Conservation (phyloP, 2,113 vertebrate species). For the Solea senegalensis region DNA sequence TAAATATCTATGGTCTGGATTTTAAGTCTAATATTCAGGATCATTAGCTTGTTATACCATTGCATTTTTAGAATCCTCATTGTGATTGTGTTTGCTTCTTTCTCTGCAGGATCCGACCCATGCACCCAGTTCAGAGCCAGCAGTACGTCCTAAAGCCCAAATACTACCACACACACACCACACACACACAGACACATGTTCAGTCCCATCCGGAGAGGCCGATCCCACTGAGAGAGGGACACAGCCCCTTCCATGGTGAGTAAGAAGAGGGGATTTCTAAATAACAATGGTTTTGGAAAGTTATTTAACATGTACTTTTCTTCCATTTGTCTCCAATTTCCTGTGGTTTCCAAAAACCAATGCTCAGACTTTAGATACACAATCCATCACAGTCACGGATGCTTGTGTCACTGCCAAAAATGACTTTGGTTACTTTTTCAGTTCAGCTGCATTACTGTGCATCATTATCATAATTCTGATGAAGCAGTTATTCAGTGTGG, state of each 20-base stretch:
- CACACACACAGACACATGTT: constrained; percentile 83
- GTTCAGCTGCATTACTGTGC: too few relatives aligned
- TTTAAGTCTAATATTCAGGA: background rate
- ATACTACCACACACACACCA: constrained; percentile 86
- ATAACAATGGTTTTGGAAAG: too few relatives aligned
- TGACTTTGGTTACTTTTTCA: too few relatives aligned
- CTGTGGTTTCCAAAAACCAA: background rate
- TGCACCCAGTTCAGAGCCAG: constrained; percentile 87
- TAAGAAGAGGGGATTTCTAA: background rate
- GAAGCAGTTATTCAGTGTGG: too few relatives aligned
- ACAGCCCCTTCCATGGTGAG: constrained; percentile 81
- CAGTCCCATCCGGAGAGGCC: constrained; percentile 85
- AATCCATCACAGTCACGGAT: background rate
- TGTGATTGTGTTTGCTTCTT: constrained; percentile 5
- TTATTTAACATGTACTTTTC: background rate
- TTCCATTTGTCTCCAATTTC: background rate
- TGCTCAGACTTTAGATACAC: background rate
- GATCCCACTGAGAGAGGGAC: constrained; percentile 85
- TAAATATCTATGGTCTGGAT: too few relatives aligned
- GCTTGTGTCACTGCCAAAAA: background rate
- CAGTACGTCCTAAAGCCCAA: constrained; percentile 92
- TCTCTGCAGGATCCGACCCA: constrained; percentile 83
- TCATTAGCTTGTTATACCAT: background rate
- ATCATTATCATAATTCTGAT: too few relatives aligned
- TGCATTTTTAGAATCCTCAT: background rate